A percentile compares a stretch with the other conserved stretches of the same genome.
These are phyloP conservation scores for Apaloderma vittatum DNA, from an alignment of 2,113 vertebrate species.

Conservation along the genomic window DNA sequence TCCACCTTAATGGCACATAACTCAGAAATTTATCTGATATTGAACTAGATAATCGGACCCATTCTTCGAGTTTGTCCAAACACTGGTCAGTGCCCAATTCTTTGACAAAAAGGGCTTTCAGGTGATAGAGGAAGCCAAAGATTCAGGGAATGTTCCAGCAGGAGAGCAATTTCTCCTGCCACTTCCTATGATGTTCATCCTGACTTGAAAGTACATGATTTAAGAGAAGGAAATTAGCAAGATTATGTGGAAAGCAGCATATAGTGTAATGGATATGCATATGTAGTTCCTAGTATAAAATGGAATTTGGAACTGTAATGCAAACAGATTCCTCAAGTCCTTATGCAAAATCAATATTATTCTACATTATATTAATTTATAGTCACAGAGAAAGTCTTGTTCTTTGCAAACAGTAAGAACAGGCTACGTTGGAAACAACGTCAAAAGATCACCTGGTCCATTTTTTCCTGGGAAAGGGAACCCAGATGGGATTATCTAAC, in stretches of 20 bases:
- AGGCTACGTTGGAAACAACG: not conserved
- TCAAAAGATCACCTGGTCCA: not conserved
- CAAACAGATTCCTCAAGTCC: not conserved
- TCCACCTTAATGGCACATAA: not conserved
- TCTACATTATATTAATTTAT: not conserved
- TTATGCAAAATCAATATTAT: not conserved
- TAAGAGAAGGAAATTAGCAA: not conserved
- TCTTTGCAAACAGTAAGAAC: not conserved
- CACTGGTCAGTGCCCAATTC: not conserved
- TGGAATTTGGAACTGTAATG: not conserved
- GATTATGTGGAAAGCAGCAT: not conserved
- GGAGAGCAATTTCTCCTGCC: not conserved
- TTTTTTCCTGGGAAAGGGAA: not conserved
- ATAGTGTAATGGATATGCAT: not conserved
- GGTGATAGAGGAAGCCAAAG: not conserved
- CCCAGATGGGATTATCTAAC: not conserved
- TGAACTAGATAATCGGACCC: not conserved
- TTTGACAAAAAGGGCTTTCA: not conserved
- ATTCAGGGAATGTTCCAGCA: not conserved
- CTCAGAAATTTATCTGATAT: not conserved
- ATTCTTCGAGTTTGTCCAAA: not conserved
- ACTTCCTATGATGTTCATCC: not conserved
- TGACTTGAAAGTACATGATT: not conserved
- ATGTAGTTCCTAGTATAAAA: not conserved
- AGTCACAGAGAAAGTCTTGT: not conserved